Evolutionary conservation across 2,888 invertebrate species (phyloP).

Genomic region (Cephus pulcher): DNA sequence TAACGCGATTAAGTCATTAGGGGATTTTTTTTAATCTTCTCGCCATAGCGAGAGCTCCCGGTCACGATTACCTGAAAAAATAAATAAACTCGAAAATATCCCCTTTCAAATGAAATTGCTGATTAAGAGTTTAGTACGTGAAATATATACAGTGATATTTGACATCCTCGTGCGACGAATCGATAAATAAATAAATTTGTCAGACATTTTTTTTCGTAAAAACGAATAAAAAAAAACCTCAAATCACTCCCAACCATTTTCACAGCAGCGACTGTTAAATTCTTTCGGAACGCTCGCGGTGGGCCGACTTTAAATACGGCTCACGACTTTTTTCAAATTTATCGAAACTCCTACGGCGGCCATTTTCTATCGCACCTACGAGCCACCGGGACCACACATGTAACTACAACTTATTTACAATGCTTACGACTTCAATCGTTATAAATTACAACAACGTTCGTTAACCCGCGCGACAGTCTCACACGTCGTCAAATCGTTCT

Average conservation of each 20-base stretch:
- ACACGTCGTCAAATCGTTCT: neutral
- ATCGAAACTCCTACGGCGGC: neutral
- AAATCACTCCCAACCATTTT: neutral
- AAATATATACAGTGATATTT: neutral
- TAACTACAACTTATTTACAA: neutral
- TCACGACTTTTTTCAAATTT: neutral
- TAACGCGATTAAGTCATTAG: constrained; percentile 64
- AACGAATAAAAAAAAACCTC: constrained; percentile 21
- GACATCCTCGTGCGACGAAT: neutral
- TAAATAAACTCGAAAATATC: constrained; percentile 57
- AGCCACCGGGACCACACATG: neutral
- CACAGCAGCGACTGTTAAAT: neutral
- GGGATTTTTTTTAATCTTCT: constrained; percentile 59
- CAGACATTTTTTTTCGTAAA: neutral
- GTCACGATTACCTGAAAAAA: constrained; percentile 55
- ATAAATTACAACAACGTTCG: neutral
- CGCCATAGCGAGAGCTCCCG: constrained; percentile 35
- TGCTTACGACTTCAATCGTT: neutral
- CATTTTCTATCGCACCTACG: neutral
- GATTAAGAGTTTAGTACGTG: constrained; percentile 52
- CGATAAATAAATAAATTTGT: neutral
- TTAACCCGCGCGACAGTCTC: neutral
- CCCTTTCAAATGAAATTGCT: constrained; percentile 60
- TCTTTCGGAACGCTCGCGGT: neutral
- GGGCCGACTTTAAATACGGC: neutral